Evolutionary conservation across 2,113 vertebrate genomes (phyloP), one percentile per base, ranked within the genome.

Genomic region (Salvator merianae): DNA sequence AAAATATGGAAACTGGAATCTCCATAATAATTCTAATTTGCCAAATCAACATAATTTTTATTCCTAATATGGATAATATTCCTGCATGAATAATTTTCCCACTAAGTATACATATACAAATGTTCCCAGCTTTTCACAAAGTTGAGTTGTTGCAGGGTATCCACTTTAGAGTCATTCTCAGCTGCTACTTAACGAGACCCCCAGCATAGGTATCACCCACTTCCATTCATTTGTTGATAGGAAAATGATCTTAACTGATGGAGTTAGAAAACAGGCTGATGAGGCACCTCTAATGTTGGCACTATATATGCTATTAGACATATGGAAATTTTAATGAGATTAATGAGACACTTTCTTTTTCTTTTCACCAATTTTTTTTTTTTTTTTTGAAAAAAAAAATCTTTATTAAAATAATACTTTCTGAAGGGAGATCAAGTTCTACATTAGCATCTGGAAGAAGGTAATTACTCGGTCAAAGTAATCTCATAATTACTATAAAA

Each of bases 301-400:
- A 86, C n/a, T 81, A 32, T 77, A 65, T 84, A 62, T 32, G 32
- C 32, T 86, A 84, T 85, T 14, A 86, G 74, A 80, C 87, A 78
- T 59, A 40, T 12, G 13, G 18, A 12, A 75, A 87, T 86, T 79
- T n/a, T 78, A 32, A 47, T 79, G 47, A 89, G 81, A 76, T 65
- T n/a, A n/a, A n/a, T n/a, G n/a, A n/a, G n/a, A n/a, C n/a, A n/a
- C n/a, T n/a, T n/a, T n/a, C n/a, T n/a, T n/a, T n/a, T n/a, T n/a
- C n/a, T n/a, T n/a, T n/a, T n/a, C n/a, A n/a, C n/a, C n/a, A n/a
- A n/a, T n/a, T n/a, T n/a, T n/a, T n/a, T n/a, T n/a, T n/a, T n/a
- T n/a, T 36, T 71, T 43, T 1, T 70, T 36, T 80, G 2, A 36
- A 7, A 47, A 2, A 69, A 73, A 88, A 77, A 87, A 81, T 59